Percentiles rank a stretch among this genome's conserved stretches.
Evolutionary conservation across 2,113 vertebrate genomes (phyloP).

Genomic region (Chlorodrepanis virens): DNA sequence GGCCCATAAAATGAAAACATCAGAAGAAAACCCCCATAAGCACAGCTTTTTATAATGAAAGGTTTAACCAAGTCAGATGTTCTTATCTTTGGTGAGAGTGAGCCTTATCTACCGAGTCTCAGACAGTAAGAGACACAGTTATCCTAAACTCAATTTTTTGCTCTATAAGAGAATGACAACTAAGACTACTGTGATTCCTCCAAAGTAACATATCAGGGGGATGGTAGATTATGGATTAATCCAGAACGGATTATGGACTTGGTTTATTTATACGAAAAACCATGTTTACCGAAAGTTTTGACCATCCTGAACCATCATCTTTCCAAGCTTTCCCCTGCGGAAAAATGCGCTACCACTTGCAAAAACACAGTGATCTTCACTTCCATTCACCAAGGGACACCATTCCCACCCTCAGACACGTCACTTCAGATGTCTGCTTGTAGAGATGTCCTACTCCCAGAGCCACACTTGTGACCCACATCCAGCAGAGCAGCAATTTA

Average conservation of each 20-base stretch:
- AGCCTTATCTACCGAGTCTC: background rate
- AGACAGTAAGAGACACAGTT: background rate
- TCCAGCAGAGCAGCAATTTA: background rate
- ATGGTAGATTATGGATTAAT: background rate
- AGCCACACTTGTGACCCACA: rapidly evolving
- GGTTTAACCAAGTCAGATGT: background rate
- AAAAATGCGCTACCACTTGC: background rate
- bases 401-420: background rate
- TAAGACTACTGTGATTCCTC: background rate
- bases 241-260: background rate
- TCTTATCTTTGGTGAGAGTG: background rate
- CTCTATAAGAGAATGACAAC: background rate
- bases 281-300: background rate
- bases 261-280: background rate
- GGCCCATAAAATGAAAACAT: background rate
- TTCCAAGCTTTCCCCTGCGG: background rate
- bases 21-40: background rate
- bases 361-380: background rate
- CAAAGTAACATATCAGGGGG: background rate
- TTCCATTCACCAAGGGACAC: background rate
- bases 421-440: background rate
- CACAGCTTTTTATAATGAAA: background rate
- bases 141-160: background rate
- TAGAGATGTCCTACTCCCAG: background rate
- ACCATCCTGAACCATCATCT: background rate